Conservation (phyloP, 2,888 invertebrate species). For the Drosophila picticornis region DNA sequence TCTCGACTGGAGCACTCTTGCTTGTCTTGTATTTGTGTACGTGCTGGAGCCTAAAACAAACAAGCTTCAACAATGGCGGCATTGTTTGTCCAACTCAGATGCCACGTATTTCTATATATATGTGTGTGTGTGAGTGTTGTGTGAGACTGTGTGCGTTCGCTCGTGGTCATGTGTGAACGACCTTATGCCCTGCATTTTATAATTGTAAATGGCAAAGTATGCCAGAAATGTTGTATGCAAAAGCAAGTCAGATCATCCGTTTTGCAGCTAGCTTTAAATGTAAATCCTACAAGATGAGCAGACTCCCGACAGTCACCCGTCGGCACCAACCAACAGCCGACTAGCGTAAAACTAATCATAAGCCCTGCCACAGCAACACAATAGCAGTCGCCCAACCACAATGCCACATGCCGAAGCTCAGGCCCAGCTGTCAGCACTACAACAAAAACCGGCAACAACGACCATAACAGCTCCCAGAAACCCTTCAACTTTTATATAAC, state of each 20-base stretch:
- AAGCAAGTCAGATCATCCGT: constrained; percentile 17
- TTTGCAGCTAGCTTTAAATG: constrained; percentile 6
- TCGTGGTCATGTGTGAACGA: constrained; percentile 7
- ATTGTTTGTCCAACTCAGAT: constrained; percentile 36
- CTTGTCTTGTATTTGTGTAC: constrained; percentile 56
- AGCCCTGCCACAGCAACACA: constrained; percentile 21
- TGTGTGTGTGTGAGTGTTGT: neutral
- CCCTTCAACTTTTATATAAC: constrained; percentile 19
- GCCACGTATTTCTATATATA: neutral
- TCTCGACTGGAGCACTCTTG: neutral
- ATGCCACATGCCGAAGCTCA: constrained; percentile 1
- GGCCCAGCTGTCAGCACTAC: constrained; percentile 24
- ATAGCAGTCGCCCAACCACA: constrained; percentile 22
- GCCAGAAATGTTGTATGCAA: constrained; percentile 6
- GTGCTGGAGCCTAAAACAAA: constrained; percentile 49
- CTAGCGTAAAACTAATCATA: constrained; percentile 30
- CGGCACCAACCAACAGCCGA: constrained; percentile 25
- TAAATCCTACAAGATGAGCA: constrained; percentile 10
- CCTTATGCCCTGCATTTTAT: constrained; percentile 15
- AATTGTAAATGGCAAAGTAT: constrained; percentile 21
- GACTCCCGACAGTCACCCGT: neutral
- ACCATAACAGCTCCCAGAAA: constrained; percentile 1
- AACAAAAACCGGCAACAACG: constrained; percentile 4
- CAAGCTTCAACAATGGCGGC: constrained; percentile 49
- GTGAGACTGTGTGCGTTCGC: neutral